phyloP scores from a whole-genome alignment of 2,113 vertebrate genomes.

The Nipponia nippon region DNA sequence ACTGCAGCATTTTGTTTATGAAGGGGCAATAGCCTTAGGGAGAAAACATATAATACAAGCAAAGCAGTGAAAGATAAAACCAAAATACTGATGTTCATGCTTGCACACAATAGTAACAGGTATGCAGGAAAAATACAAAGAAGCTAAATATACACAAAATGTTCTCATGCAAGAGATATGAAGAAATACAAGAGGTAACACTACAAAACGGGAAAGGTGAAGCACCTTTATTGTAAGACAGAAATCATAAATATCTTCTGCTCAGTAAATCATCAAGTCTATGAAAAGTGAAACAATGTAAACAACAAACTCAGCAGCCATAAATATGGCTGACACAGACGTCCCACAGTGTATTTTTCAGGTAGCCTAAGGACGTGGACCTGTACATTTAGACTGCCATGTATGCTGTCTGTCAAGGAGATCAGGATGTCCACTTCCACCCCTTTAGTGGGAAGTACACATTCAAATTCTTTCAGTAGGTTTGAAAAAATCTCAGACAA shows the following conservation, averaged over 20 bases:
- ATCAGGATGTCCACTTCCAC: background rate
- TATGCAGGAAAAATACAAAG: background rate
- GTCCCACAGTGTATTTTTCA: rapidly evolving
- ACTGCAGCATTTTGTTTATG: background rate
- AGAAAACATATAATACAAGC: background rate
- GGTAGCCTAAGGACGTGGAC: background rate
- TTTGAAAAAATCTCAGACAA: background rate
- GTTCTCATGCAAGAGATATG: background rate
- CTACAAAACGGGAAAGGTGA: background rate
- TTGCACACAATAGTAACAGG: background rate
- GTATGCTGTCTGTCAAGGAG: background rate
- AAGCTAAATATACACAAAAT: background rate
- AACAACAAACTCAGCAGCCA: background rate
- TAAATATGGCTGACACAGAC: background rate
- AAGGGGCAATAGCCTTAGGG: background rate
- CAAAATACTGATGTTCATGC: background rate
- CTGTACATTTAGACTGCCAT: background rate
- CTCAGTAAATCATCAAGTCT: background rate
- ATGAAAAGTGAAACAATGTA: background rate
- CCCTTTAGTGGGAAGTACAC: background rate
- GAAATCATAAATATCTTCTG: background rate
- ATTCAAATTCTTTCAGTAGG: background rate
- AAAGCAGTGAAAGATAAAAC: background rate
- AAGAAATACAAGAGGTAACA: background rate
- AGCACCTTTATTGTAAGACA: background rate